Conservation (phyloP, 2,113 vertebrate genomes). For the Nicator chloris region DNA sequence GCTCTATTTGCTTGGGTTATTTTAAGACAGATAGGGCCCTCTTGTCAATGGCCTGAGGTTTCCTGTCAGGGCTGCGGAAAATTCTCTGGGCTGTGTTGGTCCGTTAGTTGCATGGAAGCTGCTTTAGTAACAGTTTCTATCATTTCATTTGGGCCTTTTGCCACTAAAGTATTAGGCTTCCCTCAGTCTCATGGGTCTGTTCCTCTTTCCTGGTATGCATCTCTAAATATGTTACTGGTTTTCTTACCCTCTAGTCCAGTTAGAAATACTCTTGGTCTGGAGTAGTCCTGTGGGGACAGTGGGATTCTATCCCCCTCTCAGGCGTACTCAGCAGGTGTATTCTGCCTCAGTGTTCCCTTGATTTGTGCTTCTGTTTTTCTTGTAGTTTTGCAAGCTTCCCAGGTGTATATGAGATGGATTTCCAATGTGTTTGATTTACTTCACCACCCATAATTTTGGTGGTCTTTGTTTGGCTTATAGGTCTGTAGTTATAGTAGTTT, state of each 20-base stretch:
- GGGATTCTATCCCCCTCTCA: not conserved
- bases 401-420: not conserved
- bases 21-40: not conserved
- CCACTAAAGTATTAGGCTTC: not conserved
- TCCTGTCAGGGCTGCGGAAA: not conserved
- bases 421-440: not conserved
- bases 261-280: not conserved
- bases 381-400: not conserved
- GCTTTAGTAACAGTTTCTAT: not conserved
- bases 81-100: rapidly evolving
- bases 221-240: not conserved
- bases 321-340: not conserved
- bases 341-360: not conserved
- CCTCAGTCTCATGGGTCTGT: not conserved
- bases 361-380: not conserved
- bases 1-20: not conserved
- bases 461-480: not conserved
- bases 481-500: too few relatives aligned
- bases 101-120: not conserved
- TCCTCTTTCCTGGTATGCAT: not conserved
- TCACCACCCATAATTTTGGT: not conserved
- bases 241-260: not conserved
- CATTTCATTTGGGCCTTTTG: not conserved
- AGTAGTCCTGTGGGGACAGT: not conserved
- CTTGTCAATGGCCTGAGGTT: not conserved